Percentiles rank a stretch among this genome's conserved stretches.
phyloP scores from a whole-genome alignment of 2,888 invertebrate genomes.

The Idaea aversata region DNA sequence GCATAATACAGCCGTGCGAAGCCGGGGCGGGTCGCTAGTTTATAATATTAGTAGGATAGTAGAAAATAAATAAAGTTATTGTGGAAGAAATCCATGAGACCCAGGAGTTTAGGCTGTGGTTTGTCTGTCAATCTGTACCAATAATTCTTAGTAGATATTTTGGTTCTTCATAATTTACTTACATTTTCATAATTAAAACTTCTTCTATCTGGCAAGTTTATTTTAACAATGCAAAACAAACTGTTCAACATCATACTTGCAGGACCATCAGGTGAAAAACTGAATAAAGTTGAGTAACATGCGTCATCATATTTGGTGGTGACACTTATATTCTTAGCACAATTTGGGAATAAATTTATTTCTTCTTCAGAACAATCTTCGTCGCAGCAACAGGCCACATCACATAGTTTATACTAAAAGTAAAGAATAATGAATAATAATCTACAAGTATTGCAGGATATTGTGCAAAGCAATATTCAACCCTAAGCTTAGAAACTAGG shows the following conservation, averaged over 20 bases:
- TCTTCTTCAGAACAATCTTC: slow-evolving; percentile 84
- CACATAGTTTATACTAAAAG: slow-evolving; percentile 83
- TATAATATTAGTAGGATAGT: too few species aligned
- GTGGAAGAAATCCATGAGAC: too few species aligned
- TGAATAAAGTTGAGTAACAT: slow-evolving; percentile 36
- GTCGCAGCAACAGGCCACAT: slow-evolving; percentile 93
- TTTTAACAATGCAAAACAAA: slow-evolving; percentile 64
- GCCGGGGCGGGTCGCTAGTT: too few species aligned
- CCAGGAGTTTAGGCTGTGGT: too few species aligned
- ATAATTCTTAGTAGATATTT: slow-evolving; percentile 10
- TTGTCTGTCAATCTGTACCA: too few species aligned
- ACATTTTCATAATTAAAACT: slow-evolving; percentile 41
- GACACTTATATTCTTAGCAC: slow-evolving; percentile 51
- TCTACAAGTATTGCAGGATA: slow-evolving; percentile 5
- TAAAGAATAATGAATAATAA: slow-evolving; percentile 10
- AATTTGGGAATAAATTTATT: slow-evolving; percentile 78
- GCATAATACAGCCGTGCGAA: too few species aligned
- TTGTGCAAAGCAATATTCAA: not conserved
- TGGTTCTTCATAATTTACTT: slow-evolving; percentile 16
- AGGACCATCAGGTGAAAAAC: slow-evolving; percentile 28
- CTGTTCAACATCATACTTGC: slow-evolving; percentile 38
- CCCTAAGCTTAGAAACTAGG: not conserved
- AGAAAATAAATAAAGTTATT: too few species aligned
- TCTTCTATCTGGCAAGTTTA: slow-evolving; percentile 57
- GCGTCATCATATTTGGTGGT: slow-evolving; percentile 24